phyloP scores from a whole-genome alignment of 2,888 invertebrate genomes.

The Dermolepida albohirtum region DNA sequence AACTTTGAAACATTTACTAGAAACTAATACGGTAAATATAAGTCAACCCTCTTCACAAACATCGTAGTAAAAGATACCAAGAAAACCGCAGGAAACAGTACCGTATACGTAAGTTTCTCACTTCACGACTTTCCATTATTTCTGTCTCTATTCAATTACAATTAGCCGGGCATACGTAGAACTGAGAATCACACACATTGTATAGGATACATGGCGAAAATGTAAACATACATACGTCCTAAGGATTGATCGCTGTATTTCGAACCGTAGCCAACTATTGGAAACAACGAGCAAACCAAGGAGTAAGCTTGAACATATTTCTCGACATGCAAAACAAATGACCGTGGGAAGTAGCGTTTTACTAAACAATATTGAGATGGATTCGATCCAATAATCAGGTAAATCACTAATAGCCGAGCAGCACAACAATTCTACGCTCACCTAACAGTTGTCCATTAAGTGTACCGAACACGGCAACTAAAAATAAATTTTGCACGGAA shows the following conservation, averaged over 20 bases:
- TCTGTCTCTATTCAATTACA: slow-evolving; percentile 40
- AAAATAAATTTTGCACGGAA: slow-evolving; percentile 25
- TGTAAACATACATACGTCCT: slow-evolving; percentile 26
- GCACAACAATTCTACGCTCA: slow-evolving; percentile 44
- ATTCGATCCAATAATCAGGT: slow-evolving; percentile 63
- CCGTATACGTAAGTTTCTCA: slow-evolving; percentile 40
- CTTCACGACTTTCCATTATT: slow-evolving; percentile 40
- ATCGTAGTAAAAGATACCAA: slow-evolving; percentile 55
- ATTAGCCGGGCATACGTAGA: not conserved
- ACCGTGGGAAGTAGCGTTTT: slow-evolving; percentile 61
- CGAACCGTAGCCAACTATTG: slow-evolving; percentile 10
- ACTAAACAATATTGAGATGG: slow-evolving; percentile 58
- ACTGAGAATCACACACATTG: slow-evolving; percentile 8
- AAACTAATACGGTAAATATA: slow-evolving; percentile 50
- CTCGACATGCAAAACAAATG: slow-evolving; percentile 61
- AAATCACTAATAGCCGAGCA: slow-evolving; percentile 55
- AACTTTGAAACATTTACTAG: not conserved
- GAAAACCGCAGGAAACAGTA: slow-evolving; percentile 54
- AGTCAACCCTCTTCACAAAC: slow-evolving; percentile 61
- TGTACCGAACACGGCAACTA: slow-evolving; percentile 37
- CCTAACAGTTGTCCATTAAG: slow-evolving; percentile 45
- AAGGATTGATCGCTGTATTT: slow-evolving; percentile 26
- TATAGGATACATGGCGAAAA: slow-evolving; percentile 9
- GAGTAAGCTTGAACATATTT: slow-evolving; percentile 52
- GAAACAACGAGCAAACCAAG: slow-evolving; percentile 29